Conservation (phyloP, 2,113 vertebrate genomes). For the Thalassarche chlororhynchos region DNA sequence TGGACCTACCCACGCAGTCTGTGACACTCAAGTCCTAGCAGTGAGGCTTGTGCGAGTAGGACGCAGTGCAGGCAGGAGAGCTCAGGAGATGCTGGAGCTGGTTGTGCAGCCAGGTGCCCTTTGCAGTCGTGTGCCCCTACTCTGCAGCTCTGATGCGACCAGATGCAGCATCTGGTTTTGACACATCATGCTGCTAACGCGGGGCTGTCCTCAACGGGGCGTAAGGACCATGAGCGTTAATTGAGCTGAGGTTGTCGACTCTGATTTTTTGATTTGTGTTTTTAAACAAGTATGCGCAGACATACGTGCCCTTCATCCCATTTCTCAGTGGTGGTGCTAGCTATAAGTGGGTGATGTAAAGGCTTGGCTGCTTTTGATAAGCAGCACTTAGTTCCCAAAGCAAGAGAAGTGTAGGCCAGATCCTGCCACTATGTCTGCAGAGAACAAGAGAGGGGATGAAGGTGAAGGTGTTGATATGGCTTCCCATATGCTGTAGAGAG, state of each 20-base stretch:
- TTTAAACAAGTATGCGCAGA: neutral
- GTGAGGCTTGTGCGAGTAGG: neutral
- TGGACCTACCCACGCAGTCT: neutral
- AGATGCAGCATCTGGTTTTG: neutral
- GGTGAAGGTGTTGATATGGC: neutral
- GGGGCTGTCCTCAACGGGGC: rapidly evolving
- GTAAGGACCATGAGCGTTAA: rapidly evolving
- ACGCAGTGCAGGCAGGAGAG: neutral
- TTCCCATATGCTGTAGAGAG: neutral
- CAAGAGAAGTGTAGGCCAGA: neutral
- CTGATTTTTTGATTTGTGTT: neutral
- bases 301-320: rapidly evolving
- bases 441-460: neutral
- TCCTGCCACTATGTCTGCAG: neutral
- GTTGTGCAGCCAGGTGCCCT: neutral
- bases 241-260: neutral
- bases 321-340: neutral
- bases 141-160: neutral
- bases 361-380: neutral
- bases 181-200: rapidly evolving
- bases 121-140: neutral
- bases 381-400: neutral
- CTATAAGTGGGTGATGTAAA: neutral
- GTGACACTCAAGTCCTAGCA: neutral
- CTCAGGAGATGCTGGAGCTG: neutral